Evolutionary conservation across 2,888 invertebrate genomes (phyloP).

Genomic region (Chalcis sispes): DNA sequence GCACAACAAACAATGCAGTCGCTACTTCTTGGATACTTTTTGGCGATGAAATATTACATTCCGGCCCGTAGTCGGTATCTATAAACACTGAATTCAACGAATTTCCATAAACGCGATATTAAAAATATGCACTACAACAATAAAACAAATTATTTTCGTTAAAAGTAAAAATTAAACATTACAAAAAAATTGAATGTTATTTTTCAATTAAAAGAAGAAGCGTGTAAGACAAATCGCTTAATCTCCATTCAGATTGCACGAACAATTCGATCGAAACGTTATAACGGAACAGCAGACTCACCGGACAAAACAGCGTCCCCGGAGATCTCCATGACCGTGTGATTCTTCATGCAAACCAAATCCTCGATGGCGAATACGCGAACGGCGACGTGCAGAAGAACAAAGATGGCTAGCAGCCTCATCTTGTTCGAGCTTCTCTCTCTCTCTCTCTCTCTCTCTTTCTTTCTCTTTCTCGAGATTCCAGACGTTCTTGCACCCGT

Average conservation of each 20-base stretch:
- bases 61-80: slow-evolving; percentile 73
- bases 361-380: slow-evolving; percentile 61
- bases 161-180: not conserved
- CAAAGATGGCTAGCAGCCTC: slow-evolving; percentile 19
- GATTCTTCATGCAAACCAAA: slow-evolving; percentile 66
- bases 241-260: too few relatives aligned
- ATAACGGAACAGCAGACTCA: slow-evolving; percentile 58
- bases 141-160: not conserved
- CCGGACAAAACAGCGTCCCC: slow-evolving; percentile 71
- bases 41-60: slow-evolving; percentile 72
- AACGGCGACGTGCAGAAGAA: slow-evolving; percentile 40
- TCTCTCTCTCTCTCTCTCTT: not conserved
- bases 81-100: slow-evolving; percentile 70
- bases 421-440: not conserved
- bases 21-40: slow-evolving; percentile 73
- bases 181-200: not conserved
- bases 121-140: not conserved
- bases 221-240: too few relatives aligned
- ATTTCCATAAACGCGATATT: not conserved
- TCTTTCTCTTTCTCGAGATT: not conserved
- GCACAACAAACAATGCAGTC: slow-evolving; percentile 73
- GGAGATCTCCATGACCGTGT: slow-evolving; percentile 67
- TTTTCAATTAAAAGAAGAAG: too few relatives aligned
- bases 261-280: not conserved
- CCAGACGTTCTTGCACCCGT: too few relatives aligned